These are phyloP conservation scores for Epirrhoe tristata DNA, from an alignment of 2,888 invertebrate genomes.

Conservation along the genomic window DNA sequence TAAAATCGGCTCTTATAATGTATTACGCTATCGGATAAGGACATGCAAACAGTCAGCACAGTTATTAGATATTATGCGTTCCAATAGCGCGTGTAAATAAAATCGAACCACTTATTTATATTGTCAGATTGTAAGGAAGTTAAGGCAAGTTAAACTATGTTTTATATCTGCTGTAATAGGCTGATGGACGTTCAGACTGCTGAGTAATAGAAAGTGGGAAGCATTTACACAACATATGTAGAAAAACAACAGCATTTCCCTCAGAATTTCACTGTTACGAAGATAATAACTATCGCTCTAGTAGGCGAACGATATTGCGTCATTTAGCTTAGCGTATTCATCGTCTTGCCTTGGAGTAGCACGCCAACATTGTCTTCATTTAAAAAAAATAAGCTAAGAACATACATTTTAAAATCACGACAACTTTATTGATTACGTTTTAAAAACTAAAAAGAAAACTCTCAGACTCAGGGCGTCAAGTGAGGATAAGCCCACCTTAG, in stretches of 20 bases:
- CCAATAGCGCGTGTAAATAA: constrained; percentile 6
- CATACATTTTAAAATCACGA: background rate
- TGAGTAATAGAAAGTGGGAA: constrained; percentile 56
- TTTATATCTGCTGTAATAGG: constrained; percentile 6
- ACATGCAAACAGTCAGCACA: background rate
- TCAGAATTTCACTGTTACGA: constrained; percentile 38
- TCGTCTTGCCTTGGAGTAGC: background rate
- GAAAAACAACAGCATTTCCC: constrained; percentile 45
- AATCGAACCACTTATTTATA: constrained; percentile 8
- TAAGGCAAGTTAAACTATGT: constrained; percentile 21
- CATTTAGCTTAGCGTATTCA: constrained; percentile 1
- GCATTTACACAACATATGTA: constrained; percentile 47
- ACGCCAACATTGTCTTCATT: background rate
- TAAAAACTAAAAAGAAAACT: too few relatives aligned
- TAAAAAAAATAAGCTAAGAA: background rate
- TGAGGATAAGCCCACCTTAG: too few relatives aligned
- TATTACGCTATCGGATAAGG: too few relatives aligned
- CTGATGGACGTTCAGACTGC: constrained; percentile 33
- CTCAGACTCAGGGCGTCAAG: too few relatives aligned
- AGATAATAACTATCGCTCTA: constrained; percentile 14
- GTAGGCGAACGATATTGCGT: constrained; percentile 6
- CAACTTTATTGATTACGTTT: too few relatives aligned
- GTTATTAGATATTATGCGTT: background rate
- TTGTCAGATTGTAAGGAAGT: constrained; percentile 23
- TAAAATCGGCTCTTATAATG: too few relatives aligned